Conservation (phyloP, 2,797 vertebrate genomes). For the Chaetodon trifasciatus region DNA sequence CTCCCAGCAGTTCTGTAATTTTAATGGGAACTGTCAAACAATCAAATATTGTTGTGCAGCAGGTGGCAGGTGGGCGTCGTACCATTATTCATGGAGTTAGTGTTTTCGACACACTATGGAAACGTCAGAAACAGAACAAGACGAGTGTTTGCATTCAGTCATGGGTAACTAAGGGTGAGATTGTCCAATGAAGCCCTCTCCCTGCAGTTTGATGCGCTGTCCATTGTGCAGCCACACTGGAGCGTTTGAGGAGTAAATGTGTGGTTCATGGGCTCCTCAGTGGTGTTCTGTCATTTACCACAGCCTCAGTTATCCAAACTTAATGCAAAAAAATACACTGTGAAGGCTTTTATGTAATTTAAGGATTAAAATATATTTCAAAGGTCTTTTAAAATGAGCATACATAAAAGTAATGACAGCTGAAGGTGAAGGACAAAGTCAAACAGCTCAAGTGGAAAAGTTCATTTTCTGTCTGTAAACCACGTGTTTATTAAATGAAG, state of each 20-base stretch:
- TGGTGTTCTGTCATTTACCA: too few species aligned
- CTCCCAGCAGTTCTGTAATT: neutral
- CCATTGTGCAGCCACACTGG: neutral
- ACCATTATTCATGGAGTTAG: neutral
- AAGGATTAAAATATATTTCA: neutral
- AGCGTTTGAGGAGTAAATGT: neutral
- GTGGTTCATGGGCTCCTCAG: neutral
- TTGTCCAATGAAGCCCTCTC: neutral
- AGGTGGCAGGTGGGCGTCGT: neutral
- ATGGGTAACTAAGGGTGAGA: neutral
- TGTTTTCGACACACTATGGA: neutral
- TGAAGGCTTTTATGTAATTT: neutral
- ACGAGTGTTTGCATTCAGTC: neutral
- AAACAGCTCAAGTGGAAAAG: neutral
- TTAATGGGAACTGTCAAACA: neutral
- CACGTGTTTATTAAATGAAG: neutral
- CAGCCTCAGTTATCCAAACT: too few species aligned
- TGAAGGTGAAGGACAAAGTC: too few species aligned
- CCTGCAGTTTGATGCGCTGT: neutral
- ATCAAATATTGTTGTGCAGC: neutral
- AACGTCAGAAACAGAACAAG: neutral
- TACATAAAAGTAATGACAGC: neutral
- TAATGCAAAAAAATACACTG: too few species aligned
- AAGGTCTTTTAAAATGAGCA: neutral
- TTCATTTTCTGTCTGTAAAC: neutral